Evolutionary conservation across 37 sponge, comb jelly and placozoan species (phyloP).

Genomic region (Oscarella lobularis): DNA sequence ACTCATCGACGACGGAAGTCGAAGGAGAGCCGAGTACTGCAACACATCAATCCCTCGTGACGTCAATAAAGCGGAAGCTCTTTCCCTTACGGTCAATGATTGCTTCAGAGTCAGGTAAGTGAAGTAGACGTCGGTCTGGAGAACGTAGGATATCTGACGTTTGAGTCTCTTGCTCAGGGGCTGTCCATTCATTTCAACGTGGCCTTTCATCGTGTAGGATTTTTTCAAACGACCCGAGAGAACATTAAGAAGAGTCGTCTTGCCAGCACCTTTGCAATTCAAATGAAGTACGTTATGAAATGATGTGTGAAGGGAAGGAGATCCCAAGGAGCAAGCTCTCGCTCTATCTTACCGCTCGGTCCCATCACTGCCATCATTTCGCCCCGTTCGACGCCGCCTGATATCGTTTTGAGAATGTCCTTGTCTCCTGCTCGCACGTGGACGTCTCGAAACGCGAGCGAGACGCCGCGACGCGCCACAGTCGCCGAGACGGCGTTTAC

Average conservation of each 20-base stretch:
- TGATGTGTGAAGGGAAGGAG: neutral
- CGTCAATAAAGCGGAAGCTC: neutral
- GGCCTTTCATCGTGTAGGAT: constrained; percentile 14
- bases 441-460: constrained; percentile 25
- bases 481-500: too few relatives aligned
- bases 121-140: constrained; percentile 75
- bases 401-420: constrained; percentile 36
- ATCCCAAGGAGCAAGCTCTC: neutral
- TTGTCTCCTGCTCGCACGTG: constrained; percentile 36
- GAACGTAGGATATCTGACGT: constrained; percentile 57
- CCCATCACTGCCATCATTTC: constrained; percentile 70
- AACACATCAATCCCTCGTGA: neutral
- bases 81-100: constrained; percentile 32
- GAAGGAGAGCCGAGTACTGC: constrained; percentile 54
- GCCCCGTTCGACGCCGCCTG: constrained; percentile 31
- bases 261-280: constrained; percentile 76
- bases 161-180: constrained; percentile 31
- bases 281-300: too few relatives aligned
- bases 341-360: constrained; percentile 52
- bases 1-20: constrained; percentile 29
- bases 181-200: constrained; percentile 25
- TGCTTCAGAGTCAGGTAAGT: constrained; percentile 63
- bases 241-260: constrained; percentile 68
- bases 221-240: constrained; percentile 34
- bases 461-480: neutral